phyloP scores from a whole-genome alignment of 2,888 invertebrate genomes.

The Drosophila differens region DNA sequence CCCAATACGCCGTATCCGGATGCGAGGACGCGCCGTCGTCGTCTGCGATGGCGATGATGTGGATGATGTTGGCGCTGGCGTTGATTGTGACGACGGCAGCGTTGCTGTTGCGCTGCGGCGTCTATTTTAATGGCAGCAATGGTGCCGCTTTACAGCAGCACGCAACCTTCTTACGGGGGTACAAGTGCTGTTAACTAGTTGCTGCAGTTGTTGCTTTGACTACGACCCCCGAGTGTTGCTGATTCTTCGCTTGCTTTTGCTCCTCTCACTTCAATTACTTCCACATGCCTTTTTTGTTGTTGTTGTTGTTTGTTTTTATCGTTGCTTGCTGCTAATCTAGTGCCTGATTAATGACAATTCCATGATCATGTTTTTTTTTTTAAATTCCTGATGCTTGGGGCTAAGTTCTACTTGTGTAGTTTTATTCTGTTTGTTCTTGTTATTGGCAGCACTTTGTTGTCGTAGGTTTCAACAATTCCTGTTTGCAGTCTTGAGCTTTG shows the following conservation, averaged over 20 bases:
- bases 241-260: conserved; percentile 34
- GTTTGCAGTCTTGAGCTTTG: conserved; percentile 75
- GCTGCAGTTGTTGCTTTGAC: conserved; percentile 17
- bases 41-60: conserved; percentile 74
- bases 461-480: conserved; percentile 69
- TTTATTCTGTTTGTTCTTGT: conserved; percentile 37
- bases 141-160: conserved; percentile 81
- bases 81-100: conserved; percentile 81
- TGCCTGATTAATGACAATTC: conserved; percentile 63
- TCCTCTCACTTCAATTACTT: conserved; percentile 28
- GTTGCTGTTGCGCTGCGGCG: conserved; percentile 81
- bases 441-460: conserved; percentile 67
- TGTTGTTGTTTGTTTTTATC: conserved; percentile 17
- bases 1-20: conserved; percentile 9
- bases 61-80: conserved; percentile 76
- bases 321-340: conserved; percentile 32
- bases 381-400: conserved; percentile 43
- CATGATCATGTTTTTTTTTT: conserved; percentile 53
- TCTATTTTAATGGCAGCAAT: conserved; percentile 82
- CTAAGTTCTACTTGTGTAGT: conserved; percentile 11
- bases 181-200: conserved; percentile 30
- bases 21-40: conserved; percentile 61
- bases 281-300: conserved; percentile 57
- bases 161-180: conserved; percentile 61
- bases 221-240: conserved; percentile 35